A percentile compares a stretch with the other conserved stretches of the same genome.
Conservation (phyloP, 2,797 vertebrate species). For the Spinus pinus region DNA sequence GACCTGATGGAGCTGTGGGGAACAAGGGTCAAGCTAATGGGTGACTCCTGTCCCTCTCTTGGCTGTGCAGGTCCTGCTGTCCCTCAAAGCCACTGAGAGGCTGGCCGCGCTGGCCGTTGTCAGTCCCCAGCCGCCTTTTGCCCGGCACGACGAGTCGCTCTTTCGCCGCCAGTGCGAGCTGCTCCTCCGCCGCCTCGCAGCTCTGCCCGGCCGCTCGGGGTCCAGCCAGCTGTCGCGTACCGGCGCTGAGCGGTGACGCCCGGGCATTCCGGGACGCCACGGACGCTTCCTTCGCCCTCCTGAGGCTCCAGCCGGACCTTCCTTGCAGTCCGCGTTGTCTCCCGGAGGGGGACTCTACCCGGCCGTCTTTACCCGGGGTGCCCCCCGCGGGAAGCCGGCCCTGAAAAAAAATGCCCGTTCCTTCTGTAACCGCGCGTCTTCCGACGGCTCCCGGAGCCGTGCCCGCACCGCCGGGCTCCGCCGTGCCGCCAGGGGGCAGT, state of each 20-base stretch:
- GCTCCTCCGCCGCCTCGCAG: conserved; percentile 62
- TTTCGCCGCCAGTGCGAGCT: conserved; percentile 64
- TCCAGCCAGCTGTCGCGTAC: rapidly evolving
- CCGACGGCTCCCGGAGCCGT: not conserved
- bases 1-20: not conserved
- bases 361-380: not conserved
- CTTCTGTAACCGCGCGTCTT: not conserved
- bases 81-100: conserved; percentile 70
- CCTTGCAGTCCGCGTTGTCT: rapidly evolving
- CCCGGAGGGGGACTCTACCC: not conserved
- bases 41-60: not conserved
- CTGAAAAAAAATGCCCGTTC: not conserved
- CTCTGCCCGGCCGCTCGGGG: not conserved
- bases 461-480: not conserved
- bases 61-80: conserved; percentile 68
- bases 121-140: not conserved
- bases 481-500: not conserved
- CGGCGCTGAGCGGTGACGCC: not conserved
- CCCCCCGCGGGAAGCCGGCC: not conserved
- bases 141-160: conserved; percentile 63
- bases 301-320: not conserved
- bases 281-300: not conserved
- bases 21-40: not conserved
- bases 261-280: not conserved
- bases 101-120: conserved; percentile 17